Evolutionary conservation across 2,113 vertebrate genomes (phyloP), one percentile per base, ranked within the genome.

Genomic region (Machaerirhynchus nigripectus): DNA sequence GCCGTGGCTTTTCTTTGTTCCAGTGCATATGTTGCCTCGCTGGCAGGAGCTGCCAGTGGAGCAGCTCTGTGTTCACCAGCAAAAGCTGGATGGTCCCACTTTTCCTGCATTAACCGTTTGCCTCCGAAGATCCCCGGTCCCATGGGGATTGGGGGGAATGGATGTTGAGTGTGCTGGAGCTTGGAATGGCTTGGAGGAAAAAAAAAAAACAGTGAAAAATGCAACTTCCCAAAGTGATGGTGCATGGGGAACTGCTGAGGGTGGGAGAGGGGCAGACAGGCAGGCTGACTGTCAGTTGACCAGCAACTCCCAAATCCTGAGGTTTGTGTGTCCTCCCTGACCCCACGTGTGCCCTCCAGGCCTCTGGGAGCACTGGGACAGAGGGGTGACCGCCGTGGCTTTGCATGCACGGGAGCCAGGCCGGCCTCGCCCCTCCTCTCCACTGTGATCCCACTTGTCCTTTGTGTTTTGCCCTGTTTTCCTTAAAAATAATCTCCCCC

Each of bases 1-100:
- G 94, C 65, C 75, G 79, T 94, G 93, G 75, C 93, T 94, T 80
- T 33, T 94, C 95, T 97, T 96, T 96, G 95, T 97, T 96, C 95
- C 96, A 95, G 92, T 90, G 92, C 95, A 92, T 96, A 96, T 95
- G 95, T 47, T 96, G 95, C 95, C 95, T 93, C 4, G 79, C 68
- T 96, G 95, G 96, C 95, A 96, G 93, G 87, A 95, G 87, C 93
- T 83, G 93, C 95, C 52, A 6, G 23, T 39, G 90, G 94, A 96
- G 95, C 91, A 42, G 93, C 91, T 87, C 95, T 13, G n/a, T 22
- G 27, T 16, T 87, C 31, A 8, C 26, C 10, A 75, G 88, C 37
- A 55, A 61, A 35, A 87, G 49, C 96, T 86, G 94, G 80, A 90
- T 86, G 92, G 68, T 65, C 90, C 87, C 75, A 15, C 47, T 84